A percentile compares a stretch with the other conserved stretches of the same genome.
phyloP scores from a whole-genome alignment of 2,797 vertebrate species.

The Galago senegalensis region DNA sequence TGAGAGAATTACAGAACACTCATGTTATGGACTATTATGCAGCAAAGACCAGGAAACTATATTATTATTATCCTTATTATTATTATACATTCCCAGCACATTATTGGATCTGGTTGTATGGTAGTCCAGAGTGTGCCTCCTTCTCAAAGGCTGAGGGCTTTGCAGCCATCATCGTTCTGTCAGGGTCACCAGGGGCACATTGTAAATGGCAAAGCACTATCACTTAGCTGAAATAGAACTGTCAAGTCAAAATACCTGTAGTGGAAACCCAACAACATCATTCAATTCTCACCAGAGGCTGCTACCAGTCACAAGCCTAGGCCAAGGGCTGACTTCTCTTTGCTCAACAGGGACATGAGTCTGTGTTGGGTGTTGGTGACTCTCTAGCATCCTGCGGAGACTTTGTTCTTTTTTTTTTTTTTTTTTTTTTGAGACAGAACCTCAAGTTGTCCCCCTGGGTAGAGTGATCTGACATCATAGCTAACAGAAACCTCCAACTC shows the following conservation, averaged over 20 bases:
- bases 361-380: fast-evolving
- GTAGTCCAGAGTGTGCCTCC: fast-evolving
- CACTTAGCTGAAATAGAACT: neutral
- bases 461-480: too few relatives aligned
- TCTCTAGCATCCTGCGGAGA: fast-evolving
- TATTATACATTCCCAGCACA: neutral
- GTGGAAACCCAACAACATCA: neutral
- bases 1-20: neutral
- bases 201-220: neutral
- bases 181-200: neutral
- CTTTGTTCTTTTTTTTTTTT: neutral
- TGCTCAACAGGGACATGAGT: too few relatives aligned
- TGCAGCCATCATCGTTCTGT: neutral
- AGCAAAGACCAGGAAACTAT: neutral
- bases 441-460: too few relatives aligned
- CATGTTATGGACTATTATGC: neutral
- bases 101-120: neutral
- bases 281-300: neutral
- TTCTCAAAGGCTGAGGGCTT: neutral
- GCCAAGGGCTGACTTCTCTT: neutral
- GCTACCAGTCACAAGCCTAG: too few relatives aligned
- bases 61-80: neutral
- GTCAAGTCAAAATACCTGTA: neutral
- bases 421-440: too few relatives aligned
- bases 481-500: too few relatives aligned